phyloP scores from a whole-genome alignment of 2,113 vertebrate genomes.

The Phylloscopus trochilus region DNA sequence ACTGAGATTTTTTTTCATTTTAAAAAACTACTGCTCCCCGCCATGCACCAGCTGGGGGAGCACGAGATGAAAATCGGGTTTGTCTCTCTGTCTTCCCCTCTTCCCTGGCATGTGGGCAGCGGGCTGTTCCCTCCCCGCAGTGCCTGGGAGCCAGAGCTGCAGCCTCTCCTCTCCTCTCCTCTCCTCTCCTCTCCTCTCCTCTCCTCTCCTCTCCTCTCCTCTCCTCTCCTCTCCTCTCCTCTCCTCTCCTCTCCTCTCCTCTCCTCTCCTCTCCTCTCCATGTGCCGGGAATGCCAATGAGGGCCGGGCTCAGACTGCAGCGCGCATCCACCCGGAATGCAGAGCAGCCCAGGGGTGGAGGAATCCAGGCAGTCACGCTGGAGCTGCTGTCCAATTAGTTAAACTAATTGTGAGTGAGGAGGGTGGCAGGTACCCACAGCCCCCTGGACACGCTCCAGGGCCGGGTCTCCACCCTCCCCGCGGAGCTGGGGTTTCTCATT shows the following conservation, averaged over 20 bases:
- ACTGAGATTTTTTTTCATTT: background rate
- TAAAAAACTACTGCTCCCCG: too few relatives aligned
- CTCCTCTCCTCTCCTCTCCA: background rate
- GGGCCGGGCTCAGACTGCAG: background rate
- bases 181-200: too few relatives aligned
- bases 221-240: background rate
- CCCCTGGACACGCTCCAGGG: background rate
- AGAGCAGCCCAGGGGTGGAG: background rate
- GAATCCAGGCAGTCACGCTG: background rate
- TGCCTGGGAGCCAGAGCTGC: too few relatives aligned
- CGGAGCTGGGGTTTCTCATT: accelerated
- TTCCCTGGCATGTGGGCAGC: too few relatives aligned
- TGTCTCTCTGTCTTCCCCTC: too few relatives aligned
- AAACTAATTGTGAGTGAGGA: background rate
- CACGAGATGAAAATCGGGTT: too few relatives aligned
- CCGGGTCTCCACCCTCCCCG: accelerated
- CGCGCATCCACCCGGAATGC: background rate
- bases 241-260: background rate
- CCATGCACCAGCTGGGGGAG: too few relatives aligned
- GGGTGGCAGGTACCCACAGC: background rate
- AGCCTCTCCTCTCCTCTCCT: too few relatives aligned
- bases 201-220: background rate
- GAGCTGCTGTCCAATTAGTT: background rate
- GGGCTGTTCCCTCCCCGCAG: too few relatives aligned
- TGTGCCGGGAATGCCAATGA: slow-evolving; percentile 65